Evolutionary conservation across 2,113 vertebrate species (phyloP), one percentile per base, ranked within the genome.

Genomic region (Campylomormyrus numenius): DNA sequence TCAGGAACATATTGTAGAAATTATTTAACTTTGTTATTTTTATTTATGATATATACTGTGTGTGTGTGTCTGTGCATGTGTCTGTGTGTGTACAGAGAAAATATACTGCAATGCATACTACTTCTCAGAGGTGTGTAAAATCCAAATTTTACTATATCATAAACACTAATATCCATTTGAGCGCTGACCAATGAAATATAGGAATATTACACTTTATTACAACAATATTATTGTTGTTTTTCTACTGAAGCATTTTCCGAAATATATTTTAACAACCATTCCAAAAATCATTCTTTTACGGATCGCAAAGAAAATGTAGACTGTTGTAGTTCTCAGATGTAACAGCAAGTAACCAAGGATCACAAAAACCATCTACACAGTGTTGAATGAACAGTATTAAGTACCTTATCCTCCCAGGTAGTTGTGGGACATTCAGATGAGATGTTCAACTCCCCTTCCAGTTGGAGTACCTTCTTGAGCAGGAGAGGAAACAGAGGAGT

Each of bases 391-490:
- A 15, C 13, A 45, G 7, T 21, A 80, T 6, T 80, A 80, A 58
- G 21, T 42, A 80, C 15, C 31, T 83, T 45, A 17, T 83, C 35
- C 39, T 45, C 19, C 77, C 77, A 83, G 77, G 35, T 42, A 83
- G 39, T 17, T 45, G 13, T 42, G 77, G 19, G 42, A 45, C 77
- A 83, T 35, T 88, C 35, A 62, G 53, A 62, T 58, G 19, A 88
- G 50, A 52, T 53, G 46, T 27, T 50, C 46, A n/a, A 39, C 85
- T 85, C 66, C 31, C n/a, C 46, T 77, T 35, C 80, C 91, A 96
- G 96, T 88, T 96, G 92, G 94, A 96, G 92, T 93, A 93, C 90
- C 93, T 91, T 84, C 92, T 96, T 90, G 95, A 96, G 66, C 93
- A 95, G 93, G 95, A 95, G 93, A 92, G 91, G 10, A 92, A 89